Base-by-base conservation (phyloP, 35 echinoderm and acorn worm genomes). In the Apostichopus parvimensis region DNA sequence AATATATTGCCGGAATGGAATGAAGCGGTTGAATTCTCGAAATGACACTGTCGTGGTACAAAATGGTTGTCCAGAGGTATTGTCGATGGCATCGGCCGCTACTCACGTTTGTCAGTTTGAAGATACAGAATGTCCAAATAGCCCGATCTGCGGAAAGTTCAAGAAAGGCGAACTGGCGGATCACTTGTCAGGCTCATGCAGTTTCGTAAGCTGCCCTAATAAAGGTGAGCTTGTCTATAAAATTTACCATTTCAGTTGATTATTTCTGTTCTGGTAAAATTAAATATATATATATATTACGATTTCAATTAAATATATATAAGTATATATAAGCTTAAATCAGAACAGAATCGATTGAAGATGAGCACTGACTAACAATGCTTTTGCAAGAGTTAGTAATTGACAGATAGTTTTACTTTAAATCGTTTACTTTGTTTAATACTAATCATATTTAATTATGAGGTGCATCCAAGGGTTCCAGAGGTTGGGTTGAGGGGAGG, bases 1-100 rank as follows among this genome's bases (percentile, higher is more conserved):
- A 68, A 89, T 98, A 8, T 98, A 95, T 90, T 98, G 96, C 80
- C 91, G 92, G 54, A 90, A 95, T 86, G 96, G 96, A 15, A 95
- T 98, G 77, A 93, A 94, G 75, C 85, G 96, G 26, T 77, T 95
- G 18, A 90, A 95, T 73, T 98, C 96, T 13, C 65, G 90, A 57
- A 93, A 95, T 26, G 94, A 93, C 83, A 77, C 95, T 14, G 77
- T 98, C 56, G 77, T 79, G 60, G 91, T 93, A 77, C 92, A 93
- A 45, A 92, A 90, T 82, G 96, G 96, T 17, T 98, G 96, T 56
- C 96, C 96, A 0, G 94, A 98, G 73, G 79, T 91, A 23, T 25
- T 98, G 26, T 78, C n/a, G 0, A 73, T 98, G 1, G 72, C 52
- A 14, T 54, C 94, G 8, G 78, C 73, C 23, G 78, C 70, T 2